Evolutionary conservation across 2,113 vertebrate species (phyloP).

Genomic region (Dissostichus mawsoni): DNA sequence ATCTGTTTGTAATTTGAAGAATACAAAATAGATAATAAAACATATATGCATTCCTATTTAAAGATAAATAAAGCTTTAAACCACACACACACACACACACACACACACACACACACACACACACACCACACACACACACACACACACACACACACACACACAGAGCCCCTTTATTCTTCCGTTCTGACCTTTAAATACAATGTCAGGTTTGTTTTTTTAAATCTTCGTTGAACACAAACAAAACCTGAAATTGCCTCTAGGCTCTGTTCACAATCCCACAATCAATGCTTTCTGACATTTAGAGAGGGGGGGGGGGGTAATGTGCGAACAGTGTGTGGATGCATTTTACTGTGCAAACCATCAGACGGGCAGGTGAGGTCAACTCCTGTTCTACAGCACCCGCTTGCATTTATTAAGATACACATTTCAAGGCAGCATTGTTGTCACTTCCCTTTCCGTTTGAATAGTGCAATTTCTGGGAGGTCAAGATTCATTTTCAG

Average conservation of each 20-base stretch:
- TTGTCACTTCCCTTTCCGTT: background rate
- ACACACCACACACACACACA: background rate
- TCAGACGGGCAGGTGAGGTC: conserved; percentile 18
- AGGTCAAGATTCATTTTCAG: background rate
- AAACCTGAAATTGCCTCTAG: conserved; percentile 63
- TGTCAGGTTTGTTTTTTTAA: conserved; percentile 36
- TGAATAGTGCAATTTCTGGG: background rate
- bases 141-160: background rate
- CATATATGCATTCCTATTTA: background rate
- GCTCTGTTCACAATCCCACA: conserved; percentile 59
- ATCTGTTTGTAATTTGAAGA: background rate
- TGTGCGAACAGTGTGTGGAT: background rate
- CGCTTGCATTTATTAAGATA: conserved; percentile 15
- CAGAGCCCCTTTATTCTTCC: background rate
- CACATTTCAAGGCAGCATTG: conserved; percentile 9
- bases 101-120: background rate
- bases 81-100: background rate
- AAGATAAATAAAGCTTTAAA: no score
- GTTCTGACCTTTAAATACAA: conserved; percentile 69
- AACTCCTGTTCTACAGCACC: background rate
- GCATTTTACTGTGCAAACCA: conserved; percentile 9
- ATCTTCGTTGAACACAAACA: conserved; percentile 59
- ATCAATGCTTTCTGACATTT: conserved; percentile 79
- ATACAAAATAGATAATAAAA: background rate
- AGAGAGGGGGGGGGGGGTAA: background rate